Base-by-base conservation (phyloP, 1,140 invertebrate genomes). In the Coboldia fuscipes region DNA sequence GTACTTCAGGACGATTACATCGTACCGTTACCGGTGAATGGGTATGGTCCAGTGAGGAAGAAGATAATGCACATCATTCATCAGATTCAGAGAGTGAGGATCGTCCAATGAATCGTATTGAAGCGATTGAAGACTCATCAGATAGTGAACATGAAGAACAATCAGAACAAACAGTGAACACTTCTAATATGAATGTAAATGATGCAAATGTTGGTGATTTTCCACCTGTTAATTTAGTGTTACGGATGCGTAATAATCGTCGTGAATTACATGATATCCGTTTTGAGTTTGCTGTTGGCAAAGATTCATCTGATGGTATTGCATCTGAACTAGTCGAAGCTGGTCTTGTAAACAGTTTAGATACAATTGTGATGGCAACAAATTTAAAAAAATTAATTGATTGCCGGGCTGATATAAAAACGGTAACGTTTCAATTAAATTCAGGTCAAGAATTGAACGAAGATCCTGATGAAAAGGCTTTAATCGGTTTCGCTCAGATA, bases 401-500 rank as follows among this genome's bases (percentile, higher is more conserved):
- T 21, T 63, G 63, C 34, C 62, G 70, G 34, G 61, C 61, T 18
- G 42, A 52, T 6, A 46, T 59, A 34, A 72, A 70, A 51, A 69
- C 73, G 38, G 70, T 96, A 23, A 92, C 85, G 40, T 97, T 97
- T 71, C 76, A 81, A 46, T 61, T 97, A 66, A 66, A 74, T 58
- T 63, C 58, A 9, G 55, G 56, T 35, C 69, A 72, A 42, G 74
- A 72, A 39, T 64, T 68, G 15, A 79, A 77, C 46, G 86, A 93
- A 66, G 68, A 77, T 16, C 72, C 82, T 13, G 90, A 96, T 60
- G 90, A 97, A 51, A 86, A 89, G 44, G 78, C 86, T 8, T 63
- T 97, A 37, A 74, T 94, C 49, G 93, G 92, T 45, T 97, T 82
- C 68, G 93, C 93, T 51, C 89, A 97, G 62, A 77, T 97, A 43